Conservation (phyloP, 1,140 invertebrate genomes). For the Drosophila neocordata region DNA sequence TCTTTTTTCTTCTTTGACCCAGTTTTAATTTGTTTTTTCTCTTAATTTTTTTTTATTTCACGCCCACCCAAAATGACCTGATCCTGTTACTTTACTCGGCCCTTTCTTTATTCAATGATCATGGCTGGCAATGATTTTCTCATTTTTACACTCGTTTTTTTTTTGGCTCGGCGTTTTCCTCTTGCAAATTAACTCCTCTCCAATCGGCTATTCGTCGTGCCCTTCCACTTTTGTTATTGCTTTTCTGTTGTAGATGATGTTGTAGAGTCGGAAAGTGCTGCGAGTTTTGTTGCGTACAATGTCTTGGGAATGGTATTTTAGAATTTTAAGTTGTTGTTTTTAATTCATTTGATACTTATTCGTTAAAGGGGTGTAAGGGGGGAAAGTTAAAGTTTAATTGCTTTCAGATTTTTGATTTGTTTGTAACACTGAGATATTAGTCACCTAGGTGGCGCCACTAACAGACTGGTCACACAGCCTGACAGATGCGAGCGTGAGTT, state of each 20-base stretch:
- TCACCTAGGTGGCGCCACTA: not conserved
- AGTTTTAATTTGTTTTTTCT: constrained; percentile 51
- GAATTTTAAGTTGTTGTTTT: not conserved
- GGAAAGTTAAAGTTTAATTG: constrained; percentile 8
- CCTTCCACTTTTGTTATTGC: not conserved
- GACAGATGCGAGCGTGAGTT: not conserved
- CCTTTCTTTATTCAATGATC: not conserved
- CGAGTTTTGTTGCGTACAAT: not conserved
- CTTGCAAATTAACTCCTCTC: not conserved
- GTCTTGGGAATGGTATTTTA: not conserved
- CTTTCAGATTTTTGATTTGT: constrained; percentile 9
- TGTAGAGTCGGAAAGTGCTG: not conserved
- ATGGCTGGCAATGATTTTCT: not conserved
- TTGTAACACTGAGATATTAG: constrained; percentile 3
- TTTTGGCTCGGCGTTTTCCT: not conserved
- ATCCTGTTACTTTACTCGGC: constrained; percentile 4
- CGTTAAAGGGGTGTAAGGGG: not conserved
- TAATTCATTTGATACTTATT: not conserved
- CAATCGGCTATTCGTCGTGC: not conserved
- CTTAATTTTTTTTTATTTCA: constrained; percentile 22
- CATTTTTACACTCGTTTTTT: not conserved
- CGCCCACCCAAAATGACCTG: constrained; percentile 15
- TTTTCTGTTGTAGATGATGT: constrained; percentile 7
- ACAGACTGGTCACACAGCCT: not conserved
- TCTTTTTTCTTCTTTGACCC: constrained; percentile 36